Conservation (phyloP, 2,888 invertebrate genomes). For the Zygogramma bicolorata region DNA sequence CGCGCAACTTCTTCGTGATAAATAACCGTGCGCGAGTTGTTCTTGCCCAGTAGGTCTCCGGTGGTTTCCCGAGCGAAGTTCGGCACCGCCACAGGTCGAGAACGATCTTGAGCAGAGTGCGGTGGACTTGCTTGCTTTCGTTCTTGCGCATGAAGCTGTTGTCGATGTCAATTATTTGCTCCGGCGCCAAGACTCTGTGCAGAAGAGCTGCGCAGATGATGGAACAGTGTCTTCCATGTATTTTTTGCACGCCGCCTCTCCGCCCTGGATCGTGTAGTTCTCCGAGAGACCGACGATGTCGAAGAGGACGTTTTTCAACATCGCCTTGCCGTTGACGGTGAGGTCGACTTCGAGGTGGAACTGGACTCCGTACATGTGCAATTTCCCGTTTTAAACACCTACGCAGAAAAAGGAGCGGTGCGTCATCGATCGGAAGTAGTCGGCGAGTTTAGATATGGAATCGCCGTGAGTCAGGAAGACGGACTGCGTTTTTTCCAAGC, state of each 20-base stretch:
- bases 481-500: constrained; percentile 86
- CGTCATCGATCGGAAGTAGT: constrained; percentile 88
- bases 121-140: constrained; percentile 78
- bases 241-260: constrained; percentile 91
- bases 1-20: too few relatives aligned
- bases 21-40: too few relatives aligned
- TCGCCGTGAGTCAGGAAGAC: constrained; percentile 98
- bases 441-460: constrained; percentile 92
- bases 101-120: too few relatives aligned
- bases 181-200: constrained; percentile 92
- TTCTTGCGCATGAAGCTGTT: constrained; percentile 99
- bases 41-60: too few relatives aligned
- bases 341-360: constrained; percentile 99
- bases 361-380: constrained; percentile 94
- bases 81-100: too few relatives aligned
- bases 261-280: constrained; percentile 87
- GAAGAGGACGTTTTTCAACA: constrained; percentile 95
- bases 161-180: constrained; percentile 92
- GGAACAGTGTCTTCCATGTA: constrained; percentile 90
- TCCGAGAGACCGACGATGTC: constrained; percentile 90
- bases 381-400: constrained; percentile 91
- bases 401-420: constrained; percentile 85
- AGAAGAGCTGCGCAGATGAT: constrained; percentile 89
- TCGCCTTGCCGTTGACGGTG: constrained; percentile 67
- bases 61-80: too few relatives aligned